Base-by-base conservation (phyloP, 2,888 invertebrate genomes). In the Odontothrips loti region DNA sequence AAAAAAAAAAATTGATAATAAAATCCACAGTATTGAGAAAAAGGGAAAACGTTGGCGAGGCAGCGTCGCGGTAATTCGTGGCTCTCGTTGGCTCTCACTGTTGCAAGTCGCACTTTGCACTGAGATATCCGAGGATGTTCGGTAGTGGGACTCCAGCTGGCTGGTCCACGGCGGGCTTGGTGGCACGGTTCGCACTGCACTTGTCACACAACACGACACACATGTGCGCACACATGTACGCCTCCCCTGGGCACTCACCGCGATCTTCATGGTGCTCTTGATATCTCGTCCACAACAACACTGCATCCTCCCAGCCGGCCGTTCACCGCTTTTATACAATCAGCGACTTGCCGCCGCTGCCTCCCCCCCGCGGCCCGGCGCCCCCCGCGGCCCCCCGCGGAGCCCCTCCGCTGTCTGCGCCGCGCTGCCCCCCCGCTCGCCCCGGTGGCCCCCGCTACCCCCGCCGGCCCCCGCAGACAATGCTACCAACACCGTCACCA, bases 231-330 rank as follows among this genome's bases (percentile, higher is more conserved):
- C 34, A 43, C 34, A 6, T 43, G 34, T 43, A 2, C 34, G 3
- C 58, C 58, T 6, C 20, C 58, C n/a, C 58, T n/a, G 51, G 51
- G 23, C 23, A 75, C 68, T 75, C 68, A 75, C 68, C 68, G 68
- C 27, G 23, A 27, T 27, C 68, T 27, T 75, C 68, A 75, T 75
- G 68, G 68, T 27, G 68, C 68, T 75, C 23, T 27, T 75, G 68
- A 75, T 75, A 27, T 23, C 68, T 75, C 23, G 68, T 75, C 68
- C 68, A 23, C 68, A 75, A 75, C 68, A 27, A 23, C 23, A 75
- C 68, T 75, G 68, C 12, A 12, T 27, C 68, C 68, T 27, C 68
- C 68, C 27, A n/a, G 2, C 23, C 27, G 68, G 23, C 68, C 27
- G 68, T 12, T 27, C 58, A 23, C 68, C 23, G 68, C 68, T 27